phyloP scores from a whole-genome alignment of 2,797 vertebrate genomes.

The Tiaroga cobitis region DNA sequence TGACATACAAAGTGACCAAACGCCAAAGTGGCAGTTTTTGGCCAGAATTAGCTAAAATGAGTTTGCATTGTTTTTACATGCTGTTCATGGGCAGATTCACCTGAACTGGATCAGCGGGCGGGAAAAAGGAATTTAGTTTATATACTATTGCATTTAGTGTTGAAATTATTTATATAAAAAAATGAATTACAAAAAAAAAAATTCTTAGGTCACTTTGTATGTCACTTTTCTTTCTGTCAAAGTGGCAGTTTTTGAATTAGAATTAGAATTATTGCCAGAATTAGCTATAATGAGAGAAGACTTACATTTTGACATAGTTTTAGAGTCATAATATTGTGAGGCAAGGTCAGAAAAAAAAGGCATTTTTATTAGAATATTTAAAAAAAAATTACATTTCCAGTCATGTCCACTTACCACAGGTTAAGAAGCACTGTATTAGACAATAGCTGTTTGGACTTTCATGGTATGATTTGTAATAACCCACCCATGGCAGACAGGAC shows the following conservation, averaged over 20 bases:
- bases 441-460: constrained; percentile 21
- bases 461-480: constrained; percentile 15
- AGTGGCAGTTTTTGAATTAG: not conserved
- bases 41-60: no score
- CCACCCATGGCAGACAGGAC: not conserved
- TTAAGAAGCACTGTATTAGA: not conserved
- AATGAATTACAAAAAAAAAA: no score
- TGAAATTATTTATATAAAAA: no score
- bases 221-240: not conserved
- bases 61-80: no score
- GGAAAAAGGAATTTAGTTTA: no score
- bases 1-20: no score
- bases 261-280: no score
- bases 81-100: no score
- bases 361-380: not conserved
- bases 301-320: not conserved
- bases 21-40: no score
- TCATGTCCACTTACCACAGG: not conserved
- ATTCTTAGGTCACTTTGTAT: not conserved
- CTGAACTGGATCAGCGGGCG: no score
- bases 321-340: not conserved
- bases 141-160: no score
- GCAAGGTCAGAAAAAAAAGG: not conserved
- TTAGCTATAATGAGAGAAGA: not conserved
- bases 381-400: not conserved